A percentile compares a stretch with the other conserved stretches of the same genome.
Evolutionary conservation across 2,888 invertebrate species (phyloP).

Genomic region (Leptarthrus brevirostris): DNA sequence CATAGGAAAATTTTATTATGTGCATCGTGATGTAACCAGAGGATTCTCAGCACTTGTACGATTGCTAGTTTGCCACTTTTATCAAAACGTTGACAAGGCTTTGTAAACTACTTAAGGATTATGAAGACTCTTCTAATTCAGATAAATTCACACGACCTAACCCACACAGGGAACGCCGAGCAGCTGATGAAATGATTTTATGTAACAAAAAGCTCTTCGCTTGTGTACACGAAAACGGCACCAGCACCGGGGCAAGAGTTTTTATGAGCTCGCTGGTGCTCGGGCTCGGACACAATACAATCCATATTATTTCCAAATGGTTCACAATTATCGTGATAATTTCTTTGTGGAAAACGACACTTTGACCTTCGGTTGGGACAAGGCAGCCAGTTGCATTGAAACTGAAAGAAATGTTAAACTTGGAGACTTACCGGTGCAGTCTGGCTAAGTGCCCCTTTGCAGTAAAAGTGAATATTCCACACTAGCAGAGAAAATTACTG

Average conservation of each 20-base stretch:
- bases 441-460: too few relatives aligned
- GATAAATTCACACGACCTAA: neutral
- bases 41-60: neutral
- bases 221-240: too few relatives aligned
- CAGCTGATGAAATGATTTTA: conserved; percentile 37
- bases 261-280: too few relatives aligned
- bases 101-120: neutral
- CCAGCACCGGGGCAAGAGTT: too few relatives aligned
- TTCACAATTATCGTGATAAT: neutral
- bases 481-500: too few relatives aligned
- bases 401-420: too few relatives aligned
- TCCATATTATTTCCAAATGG: neutral
- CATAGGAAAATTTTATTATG: conserved; percentile 8
- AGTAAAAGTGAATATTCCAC: too few relatives aligned
- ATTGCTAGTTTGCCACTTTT: neutral
- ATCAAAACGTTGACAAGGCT: too few relatives aligned
- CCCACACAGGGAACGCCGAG: neutral
- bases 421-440: too few relatives aligned
- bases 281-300: too few relatives aligned
- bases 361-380: conserved; percentile 18
- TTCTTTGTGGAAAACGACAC: neutral
- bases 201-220: conserved; percentile 6
- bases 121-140: too few relatives aligned
- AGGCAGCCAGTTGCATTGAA: neutral
- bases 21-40: neutral